Base-by-base conservation (phyloP, 2,797 vertebrate species). In the Chiloscyllium punctatum region DNA sequence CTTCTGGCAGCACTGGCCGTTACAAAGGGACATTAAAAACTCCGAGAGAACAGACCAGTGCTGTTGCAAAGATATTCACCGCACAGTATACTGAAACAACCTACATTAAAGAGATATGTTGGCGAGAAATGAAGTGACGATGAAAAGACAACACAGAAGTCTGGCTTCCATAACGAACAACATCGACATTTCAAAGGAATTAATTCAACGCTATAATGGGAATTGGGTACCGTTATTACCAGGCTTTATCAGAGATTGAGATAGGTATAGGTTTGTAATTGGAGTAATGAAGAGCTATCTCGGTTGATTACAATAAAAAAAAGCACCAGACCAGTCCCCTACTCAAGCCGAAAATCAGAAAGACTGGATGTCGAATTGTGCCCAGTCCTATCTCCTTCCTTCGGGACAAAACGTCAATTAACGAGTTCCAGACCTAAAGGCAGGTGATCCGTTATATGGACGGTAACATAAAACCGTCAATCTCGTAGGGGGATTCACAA, bases 381-480 rank as follows among this genome's bases (percentile, higher is more conserved):
- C 71, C 42, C 1, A 33, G 33, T 48, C 69, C 69, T 18, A 51
- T 92, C 69, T 92, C 66, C 33, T 92, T 92, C 23, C n/a, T n/a
- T 18, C 1, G 87, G 25, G 9, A 23, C 30, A 66, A 8, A 30
- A 1, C 2, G 71, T 51, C 69, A 53, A 77, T 57, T 95, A n/a
- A 57, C 27, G 30, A 91, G 30, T n/a, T n/a, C n/a, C 30, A 51
- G 94, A 74, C 30, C 15, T 15, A 53, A 72, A 77, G 48, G 11
- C 94, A 51, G 69, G 74, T 72, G 42, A 74, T 74, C 68, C 69
- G 94, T 94, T 94, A 94, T 94, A 51, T 51, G 71, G 69, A 95
- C 48, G 53, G 71, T n/a, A 77, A 95, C 48, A 53, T 95, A 57
- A 95, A 77, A 95, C 94, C 71, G 33, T 33, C 27, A 15, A 77